Percentiles rank a stretch among this genome's conserved stretches.
phyloP scores from a whole-genome alignment of 2,888 invertebrate species.

The Luffia ferchaultella region DNA sequence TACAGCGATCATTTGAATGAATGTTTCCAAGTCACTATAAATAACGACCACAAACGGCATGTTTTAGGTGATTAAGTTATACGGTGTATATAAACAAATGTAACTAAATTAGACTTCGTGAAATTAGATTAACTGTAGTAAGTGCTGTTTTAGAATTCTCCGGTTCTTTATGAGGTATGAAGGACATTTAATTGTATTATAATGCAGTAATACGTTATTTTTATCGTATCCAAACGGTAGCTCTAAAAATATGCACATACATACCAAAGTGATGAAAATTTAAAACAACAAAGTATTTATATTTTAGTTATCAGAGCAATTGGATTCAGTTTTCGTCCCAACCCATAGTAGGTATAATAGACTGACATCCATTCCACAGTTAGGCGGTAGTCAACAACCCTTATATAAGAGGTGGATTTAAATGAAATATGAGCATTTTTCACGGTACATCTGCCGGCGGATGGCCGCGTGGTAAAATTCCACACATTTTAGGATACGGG shows the following conservation, averaged over 20 bases:
- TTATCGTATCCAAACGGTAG: too few species aligned
- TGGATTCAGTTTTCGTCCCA: too few species aligned
- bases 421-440: not conserved
- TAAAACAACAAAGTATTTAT: too few species aligned
- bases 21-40: conserved; percentile 10
- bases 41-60: conserved; percentile 3
- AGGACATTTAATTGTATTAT: too few species aligned
- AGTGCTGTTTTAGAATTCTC: too few species aligned
- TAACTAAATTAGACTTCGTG: not conserved
- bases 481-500: conserved; percentile 1
- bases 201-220: too few species aligned
- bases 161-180: too few species aligned
- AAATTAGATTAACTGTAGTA: not conserved
- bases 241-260: too few species aligned
- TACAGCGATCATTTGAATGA: conserved; percentile 14
- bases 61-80: conserved; percentile 10
- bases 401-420: not conserved
- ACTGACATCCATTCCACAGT: not conserved
- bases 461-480: conserved; percentile 5
- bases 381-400: not conserved
- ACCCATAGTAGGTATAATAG: not conserved
- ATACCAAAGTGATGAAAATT: too few species aligned
- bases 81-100: conserved; percentile 10
- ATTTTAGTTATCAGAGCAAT: too few species aligned
- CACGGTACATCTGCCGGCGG: not conserved